phyloP scores from a whole-genome alignment of 2,113 vertebrate species.

The Notechis scutatus region DNA sequence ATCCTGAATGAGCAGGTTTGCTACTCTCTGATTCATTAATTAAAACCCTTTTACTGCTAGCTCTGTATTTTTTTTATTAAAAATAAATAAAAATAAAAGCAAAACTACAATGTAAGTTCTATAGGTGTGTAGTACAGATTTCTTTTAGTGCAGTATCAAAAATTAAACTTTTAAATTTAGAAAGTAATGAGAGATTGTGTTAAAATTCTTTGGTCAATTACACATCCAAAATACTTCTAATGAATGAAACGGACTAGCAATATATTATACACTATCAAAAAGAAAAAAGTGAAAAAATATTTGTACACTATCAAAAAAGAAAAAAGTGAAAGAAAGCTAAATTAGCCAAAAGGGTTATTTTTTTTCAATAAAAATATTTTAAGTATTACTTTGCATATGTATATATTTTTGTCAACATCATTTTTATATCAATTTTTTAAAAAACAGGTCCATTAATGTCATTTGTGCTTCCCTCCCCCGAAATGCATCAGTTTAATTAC shows the following conservation, averaged over 20 bases:
- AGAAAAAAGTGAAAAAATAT: not conserved
- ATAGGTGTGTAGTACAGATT: constrained; percentile 38
- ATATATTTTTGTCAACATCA: constrained; percentile 12
- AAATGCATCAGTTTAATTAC: constrained; percentile 16
- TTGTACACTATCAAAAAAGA: not conserved
- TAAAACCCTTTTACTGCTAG: constrained; percentile 70
- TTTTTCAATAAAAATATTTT: constrained; percentile 11
- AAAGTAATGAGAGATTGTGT: constrained; percentile 4
- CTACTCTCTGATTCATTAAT: constrained; percentile 68
- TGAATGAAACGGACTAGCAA: constrained; percentile 1
- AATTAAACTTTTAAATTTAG: constrained; percentile 46
- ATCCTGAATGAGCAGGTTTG: constrained; percentile 66
- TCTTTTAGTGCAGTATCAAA: constrained; percentile 35
- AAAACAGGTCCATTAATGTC: constrained; percentile 30
- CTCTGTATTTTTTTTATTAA: constrained; percentile 63
- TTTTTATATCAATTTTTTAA: constrained; percentile 4
- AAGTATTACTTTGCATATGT: not conserved
- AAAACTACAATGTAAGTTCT: constrained; percentile 64
- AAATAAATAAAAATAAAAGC: constrained; percentile 68
- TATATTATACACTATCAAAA: not conserved
- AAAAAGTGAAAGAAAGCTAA: not conserved
- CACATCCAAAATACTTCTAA: constrained; percentile 7
- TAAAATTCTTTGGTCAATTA: constrained; percentile 19
- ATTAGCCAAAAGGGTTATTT: not conserved
- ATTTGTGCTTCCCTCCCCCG: not conserved